phyloP scores from a whole-genome alignment of 2,888 invertebrate species.

The Pyrocoelia pectoralis region DNA sequence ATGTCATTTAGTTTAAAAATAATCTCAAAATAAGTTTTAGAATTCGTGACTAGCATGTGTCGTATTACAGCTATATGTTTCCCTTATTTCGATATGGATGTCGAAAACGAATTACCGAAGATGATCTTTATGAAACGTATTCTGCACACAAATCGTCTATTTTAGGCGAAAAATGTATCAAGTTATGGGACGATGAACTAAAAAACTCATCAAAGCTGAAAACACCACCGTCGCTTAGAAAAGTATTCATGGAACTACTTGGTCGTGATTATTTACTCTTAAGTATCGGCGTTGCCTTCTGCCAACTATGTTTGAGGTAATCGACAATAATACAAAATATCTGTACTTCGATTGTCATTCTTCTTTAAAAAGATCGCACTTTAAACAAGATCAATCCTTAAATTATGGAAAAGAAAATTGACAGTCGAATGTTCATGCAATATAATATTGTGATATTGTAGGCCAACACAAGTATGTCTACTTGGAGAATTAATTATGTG shows the following conservation, averaged over 20 bases:
- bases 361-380: too few species aligned
- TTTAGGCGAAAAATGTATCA: neutral
- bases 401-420: too few species aligned
- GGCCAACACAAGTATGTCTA: neutral
- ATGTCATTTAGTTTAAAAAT: too few species aligned
- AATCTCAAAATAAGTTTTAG: too few species aligned
- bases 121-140: slow-evolving; percentile 5
- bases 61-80: too few species aligned
- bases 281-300: neutral
- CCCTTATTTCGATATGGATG: neutral
- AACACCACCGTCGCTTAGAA: neutral
- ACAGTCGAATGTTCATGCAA: neutral
- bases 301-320: neutral
- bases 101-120: neutral
- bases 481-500: neutral
- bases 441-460: too few species aligned
- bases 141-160: neutral
- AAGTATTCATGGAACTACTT: neutral
- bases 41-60: too few species aligned
- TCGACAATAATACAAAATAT: neutral
- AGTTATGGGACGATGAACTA: neutral
- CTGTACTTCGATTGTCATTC: too few species aligned
- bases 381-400: too few species aligned
- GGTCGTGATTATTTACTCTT: neutral
- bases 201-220: neutral